phyloP scores from a whole-genome alignment of 2,888 invertebrate species.

The Mayetiola destructor region DNA sequence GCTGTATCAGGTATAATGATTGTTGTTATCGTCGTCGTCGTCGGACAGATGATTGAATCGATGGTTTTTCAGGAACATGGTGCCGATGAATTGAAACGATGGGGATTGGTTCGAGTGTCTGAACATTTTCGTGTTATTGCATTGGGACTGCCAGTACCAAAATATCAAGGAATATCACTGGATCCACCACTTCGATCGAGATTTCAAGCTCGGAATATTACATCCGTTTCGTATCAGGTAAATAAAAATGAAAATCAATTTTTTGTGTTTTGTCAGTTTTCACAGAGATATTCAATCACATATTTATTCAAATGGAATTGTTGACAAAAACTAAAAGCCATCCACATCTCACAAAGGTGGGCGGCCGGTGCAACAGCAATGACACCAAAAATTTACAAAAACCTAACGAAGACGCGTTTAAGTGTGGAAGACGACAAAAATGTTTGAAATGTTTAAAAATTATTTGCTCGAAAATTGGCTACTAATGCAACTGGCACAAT shows the following conservation, averaged over 20 bases:
- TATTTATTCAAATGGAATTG: no score
- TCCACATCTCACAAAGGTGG: no score
- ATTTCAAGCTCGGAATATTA: slow-evolving; percentile 83
- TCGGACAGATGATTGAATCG: neutral
- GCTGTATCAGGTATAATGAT: slow-evolving; percentile 50
- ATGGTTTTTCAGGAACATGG: slow-evolving; percentile 53
- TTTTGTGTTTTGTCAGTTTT: no score
- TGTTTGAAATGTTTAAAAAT: neutral
- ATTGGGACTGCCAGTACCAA: slow-evolving; percentile 76
- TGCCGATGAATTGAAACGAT: slow-evolving; percentile 58
- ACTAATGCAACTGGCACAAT: slow-evolving; percentile 17
- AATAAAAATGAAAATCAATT: neutral
- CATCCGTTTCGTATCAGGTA: slow-evolving; percentile 29
- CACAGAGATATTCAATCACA: no score
- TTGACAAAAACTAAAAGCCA: no score
- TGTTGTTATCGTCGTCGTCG: neutral
- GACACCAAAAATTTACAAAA: no score
- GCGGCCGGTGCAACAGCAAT: no score
- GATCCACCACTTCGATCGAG: slow-evolving; percentile 91
- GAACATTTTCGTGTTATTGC: slow-evolving; percentile 89
- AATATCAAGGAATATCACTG: slow-evolving; percentile 80
- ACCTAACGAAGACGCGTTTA: no score
- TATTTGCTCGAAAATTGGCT: neutral
- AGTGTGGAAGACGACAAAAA: neutral
- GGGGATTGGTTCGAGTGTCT: slow-evolving; percentile 83